Conservation (phyloP, 1,140 invertebrate species). For the Drosophila dunni region DNA sequence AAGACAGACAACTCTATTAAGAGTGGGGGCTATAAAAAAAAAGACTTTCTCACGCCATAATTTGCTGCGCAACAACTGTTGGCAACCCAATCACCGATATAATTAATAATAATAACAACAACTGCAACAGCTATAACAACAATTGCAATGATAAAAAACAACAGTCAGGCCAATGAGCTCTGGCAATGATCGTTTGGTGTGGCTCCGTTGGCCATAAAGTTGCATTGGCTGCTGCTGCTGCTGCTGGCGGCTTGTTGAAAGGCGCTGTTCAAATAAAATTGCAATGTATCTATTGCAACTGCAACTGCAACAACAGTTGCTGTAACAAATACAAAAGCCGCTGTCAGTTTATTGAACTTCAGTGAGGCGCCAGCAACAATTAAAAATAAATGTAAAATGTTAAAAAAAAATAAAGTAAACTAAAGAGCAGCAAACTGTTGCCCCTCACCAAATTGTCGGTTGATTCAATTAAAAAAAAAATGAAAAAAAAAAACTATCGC, state of each 20-base stretch:
- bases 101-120: constrained; percentile 69
- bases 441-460: constrained; percentile 64
- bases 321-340: constrained; percentile 49
- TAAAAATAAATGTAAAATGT: constrained; percentile 75
- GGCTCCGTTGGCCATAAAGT: constrained; percentile 30
- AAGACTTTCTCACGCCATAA: constrained; percentile 74
- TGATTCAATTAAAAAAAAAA: constrained; percentile 72
- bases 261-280: constrained; percentile 36
- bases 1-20: constrained; percentile 20
- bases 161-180: constrained; percentile 65
- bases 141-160: constrained; percentile 15
- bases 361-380: constrained; percentile 72
- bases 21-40: not conserved
- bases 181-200: constrained; percentile 51
- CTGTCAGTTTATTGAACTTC: constrained; percentile 74
- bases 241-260: constrained; percentile 47
- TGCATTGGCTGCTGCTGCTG: constrained; percentile 22
- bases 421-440: constrained; percentile 9
- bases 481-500: constrained; percentile 28
- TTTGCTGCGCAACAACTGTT: constrained; percentile 44
- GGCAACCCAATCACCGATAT: constrained; percentile 80
- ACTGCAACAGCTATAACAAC: constrained; percentile 15
- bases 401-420: constrained; percentile 24
- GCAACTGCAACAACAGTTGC: constrained; percentile 56
- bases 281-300: constrained; percentile 68